These are phyloP conservation scores for Chionodraco myersi DNA, from an alignment of 2,113 vertebrate species.

Conservation along the genomic window DNA sequence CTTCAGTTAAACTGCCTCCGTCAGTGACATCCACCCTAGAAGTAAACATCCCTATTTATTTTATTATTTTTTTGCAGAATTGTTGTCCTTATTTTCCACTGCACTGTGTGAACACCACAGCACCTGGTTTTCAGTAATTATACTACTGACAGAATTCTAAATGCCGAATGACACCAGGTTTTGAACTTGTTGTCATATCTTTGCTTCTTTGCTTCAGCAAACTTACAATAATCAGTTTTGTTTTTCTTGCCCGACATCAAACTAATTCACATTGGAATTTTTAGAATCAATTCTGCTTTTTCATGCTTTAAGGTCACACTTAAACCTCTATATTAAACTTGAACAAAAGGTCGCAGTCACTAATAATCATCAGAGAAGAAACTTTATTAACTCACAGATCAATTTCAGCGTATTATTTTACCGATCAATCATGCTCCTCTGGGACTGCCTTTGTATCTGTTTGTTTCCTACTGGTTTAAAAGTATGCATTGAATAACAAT, in stretches of 20 bases:
- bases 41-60: neutral
- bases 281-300: constrained; percentile 14
- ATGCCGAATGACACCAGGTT: constrained; percentile 21
- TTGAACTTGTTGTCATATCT: neutral
- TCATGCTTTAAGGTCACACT: constrained; percentile 30
- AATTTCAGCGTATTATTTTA: constrained; percentile 50
- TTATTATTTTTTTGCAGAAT: neutral
- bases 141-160: constrained; percentile 24
- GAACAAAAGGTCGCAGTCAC: constrained; percentile 43
- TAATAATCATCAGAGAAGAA: constrained; percentile 41
- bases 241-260: constrained; percentile 33
- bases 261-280: neutral
- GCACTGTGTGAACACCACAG: neutral
- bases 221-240: constrained; percentile 11
- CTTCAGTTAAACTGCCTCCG: neutral
- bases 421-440: constrained; percentile 38
- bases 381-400: constrained; percentile 52
- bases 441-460: constrained; percentile 22
- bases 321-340: constrained; percentile 23
- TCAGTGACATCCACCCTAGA: neutral
- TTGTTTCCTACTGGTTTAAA: constrained; percentile 22
- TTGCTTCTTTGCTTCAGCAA: constrained; percentile 35
- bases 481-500: constrained; percentile 34
- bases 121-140: constrained; percentile 8
- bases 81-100: neutral